Base-by-base conservation (phyloP, 2,113 vertebrate species). In the Brienomyrus brachyistius region DNA sequence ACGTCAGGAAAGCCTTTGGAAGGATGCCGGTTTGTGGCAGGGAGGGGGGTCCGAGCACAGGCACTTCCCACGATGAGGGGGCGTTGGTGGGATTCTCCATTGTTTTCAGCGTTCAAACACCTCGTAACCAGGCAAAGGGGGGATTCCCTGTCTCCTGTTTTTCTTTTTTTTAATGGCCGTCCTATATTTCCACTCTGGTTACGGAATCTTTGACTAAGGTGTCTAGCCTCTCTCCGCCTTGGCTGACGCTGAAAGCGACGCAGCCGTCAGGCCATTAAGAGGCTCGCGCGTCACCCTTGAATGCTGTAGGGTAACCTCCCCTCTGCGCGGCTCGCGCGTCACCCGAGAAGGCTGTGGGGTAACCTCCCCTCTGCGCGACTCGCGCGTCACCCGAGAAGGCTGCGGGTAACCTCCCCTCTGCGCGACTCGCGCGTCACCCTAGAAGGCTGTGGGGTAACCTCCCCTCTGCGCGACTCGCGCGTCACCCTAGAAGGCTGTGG, bases 101-200 rank as follows among this genome's bases (percentile, higher is more conserved):
- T 90, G 86, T 92, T 88, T 90, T 91, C 90, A 91, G 70, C 31
- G 3, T 15, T n/a, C 70, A 82, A 80, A 89, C 48, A 82, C 88
- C 50, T 45, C 31, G 51, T 51, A 43, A n/a, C 85, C 52, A 74
- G 43, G 43, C 74, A 87, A 59, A 89, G 90, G 45, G 56, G 90
- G 94, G 92, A 94, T 93, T 95, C 93, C 94, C 93, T 92, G 93
- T 91, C 91, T 91, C 43, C 85, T 15, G 74, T 7, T 62, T 89
- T 70, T 80, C 86, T 40, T 70, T 77, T 88, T 77, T 86, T 88
- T 86, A n/a, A 50, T 35, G 47, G n/a, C 35, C n/a, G 5, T 15
- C 66, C 31, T n/a, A 15, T 23, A 47, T 52, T 54, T 83, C 27
- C 51, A 31, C 62, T 50, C 80, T 56, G 21, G 35, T 62, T 54